These are phyloP conservation scores for Thalassoma bifasciatum DNA, from an alignment of 2,113 vertebrate species.

Conservation along the genomic window DNA sequence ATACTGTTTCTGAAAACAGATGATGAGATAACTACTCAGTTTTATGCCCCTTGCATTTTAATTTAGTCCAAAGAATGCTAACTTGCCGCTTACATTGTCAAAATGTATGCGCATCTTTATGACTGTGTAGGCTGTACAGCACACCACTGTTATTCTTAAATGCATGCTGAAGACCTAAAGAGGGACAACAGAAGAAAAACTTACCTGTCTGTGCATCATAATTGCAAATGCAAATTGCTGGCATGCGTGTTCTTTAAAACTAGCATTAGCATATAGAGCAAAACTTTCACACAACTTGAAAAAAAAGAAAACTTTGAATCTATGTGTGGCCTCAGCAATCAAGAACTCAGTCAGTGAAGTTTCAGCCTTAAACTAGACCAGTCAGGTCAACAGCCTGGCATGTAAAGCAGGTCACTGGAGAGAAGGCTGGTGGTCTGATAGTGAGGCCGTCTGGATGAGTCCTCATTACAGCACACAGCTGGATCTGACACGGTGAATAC, in stretches of 20 bases:
- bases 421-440: constrained; percentile 16
- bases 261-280: background rate
- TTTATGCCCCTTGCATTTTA: too few species aligned
- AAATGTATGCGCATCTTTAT: too few species aligned
- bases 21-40: too few species aligned
- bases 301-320: background rate
- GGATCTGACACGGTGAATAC: constrained; percentile 54
- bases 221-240: too few species aligned
- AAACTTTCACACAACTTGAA: background rate
- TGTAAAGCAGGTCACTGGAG: constrained; percentile 34
- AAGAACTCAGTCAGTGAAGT: background rate
- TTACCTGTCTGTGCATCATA: too few species aligned
- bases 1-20: too few species aligned
- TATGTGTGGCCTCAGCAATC: background rate
- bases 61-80: too few species aligned
- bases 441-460: constrained; percentile 22
- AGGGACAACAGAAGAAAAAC: background rate
- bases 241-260: background rate
- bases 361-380: background rate
- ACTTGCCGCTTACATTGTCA: too few species aligned
- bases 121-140: too few species aligned
- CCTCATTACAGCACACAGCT: constrained; percentile 71
- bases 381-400: constrained; percentile 17
- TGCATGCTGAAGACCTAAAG: too few species aligned
- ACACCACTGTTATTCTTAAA: too few species aligned